Conservation (phyloP, 2,888 invertebrate genomes). For the Eledona agricola region DNA sequence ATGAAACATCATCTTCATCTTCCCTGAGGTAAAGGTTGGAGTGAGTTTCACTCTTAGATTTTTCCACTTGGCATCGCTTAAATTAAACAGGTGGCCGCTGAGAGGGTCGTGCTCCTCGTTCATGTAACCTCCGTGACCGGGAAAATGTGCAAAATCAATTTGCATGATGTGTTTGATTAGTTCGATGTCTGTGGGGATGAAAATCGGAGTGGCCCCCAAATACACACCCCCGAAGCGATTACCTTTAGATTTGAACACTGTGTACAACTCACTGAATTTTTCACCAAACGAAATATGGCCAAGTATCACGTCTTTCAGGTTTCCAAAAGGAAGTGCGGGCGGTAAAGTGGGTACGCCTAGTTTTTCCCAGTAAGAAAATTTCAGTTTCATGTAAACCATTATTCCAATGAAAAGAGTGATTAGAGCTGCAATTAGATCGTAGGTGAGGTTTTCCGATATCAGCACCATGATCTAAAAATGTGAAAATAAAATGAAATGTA, state of each 20-base stretch:
- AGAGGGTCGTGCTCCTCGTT: conserved; percentile 55
- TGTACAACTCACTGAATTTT: neutral
- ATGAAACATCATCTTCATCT: conserved; percentile 59
- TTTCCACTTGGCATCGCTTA: conserved; percentile 60
- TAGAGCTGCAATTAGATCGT: neutral
- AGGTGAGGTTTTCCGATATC: no score
- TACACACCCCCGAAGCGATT: conserved; percentile 34
- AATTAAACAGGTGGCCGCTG: conserved; percentile 47
- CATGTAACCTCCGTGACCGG: conserved; percentile 51
- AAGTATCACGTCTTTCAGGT: neutral
- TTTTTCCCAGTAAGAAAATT: conserved; percentile 18
- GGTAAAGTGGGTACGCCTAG: conserved; percentile 3
- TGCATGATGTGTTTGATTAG: conserved; percentile 54
- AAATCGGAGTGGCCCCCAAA: conserved; percentile 44
- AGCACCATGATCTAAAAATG: no score
- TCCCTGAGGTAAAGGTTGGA: conserved; percentile 62
- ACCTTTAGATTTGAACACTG: neutral
- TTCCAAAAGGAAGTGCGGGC: conserved; percentile 1
- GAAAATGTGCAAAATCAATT: conserved; percentile 57
- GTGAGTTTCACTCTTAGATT: conserved; percentile 58
- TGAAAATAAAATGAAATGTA: no score
- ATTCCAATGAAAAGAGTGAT: neutral
- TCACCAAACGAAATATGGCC: conserved; percentile 3
- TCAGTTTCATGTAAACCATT: conserved; percentile 21
- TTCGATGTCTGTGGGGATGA: conserved; percentile 54